Evolutionary conservation across 2,797 vertebrate species (phyloP), one percentile per base, ranked within the genome.

Genomic region (Chaunax sp.): DNA sequence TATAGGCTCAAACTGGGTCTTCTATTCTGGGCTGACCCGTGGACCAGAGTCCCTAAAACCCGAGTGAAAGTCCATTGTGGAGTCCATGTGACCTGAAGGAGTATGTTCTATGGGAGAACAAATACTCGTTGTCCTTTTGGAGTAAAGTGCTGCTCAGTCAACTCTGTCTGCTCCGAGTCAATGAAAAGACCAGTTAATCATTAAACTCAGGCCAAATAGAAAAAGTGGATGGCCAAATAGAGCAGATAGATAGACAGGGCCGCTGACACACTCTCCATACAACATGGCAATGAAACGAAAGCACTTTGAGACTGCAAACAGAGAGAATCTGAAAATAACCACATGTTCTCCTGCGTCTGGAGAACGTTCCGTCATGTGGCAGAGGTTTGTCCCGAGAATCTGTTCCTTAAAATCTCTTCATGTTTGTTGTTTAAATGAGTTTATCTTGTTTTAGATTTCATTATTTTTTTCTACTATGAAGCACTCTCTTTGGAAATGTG

Each of bases 131-230:
- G 56, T 57, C 68, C 64, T 65, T 33, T 66, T 41, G 51, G 53
- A 22, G 53, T 20, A 54, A 65, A 46, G 60, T 40, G 64, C 75
- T 62, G 63, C 71, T 72, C 68, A 13, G 65, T 54, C 68, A 43
- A 35, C 61, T 64, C 69, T 40, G 84, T 22, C 38, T 20, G 69
- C 69, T 61, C 43, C 62, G 61, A 66, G 59, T 65, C 62, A 23
- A 63, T 67, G 77, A 88, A 88, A 87, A 76, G 75, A 72, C 59
- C 56, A 62, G 85, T 91, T 90, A 91, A 90, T 90, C 28, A 90
- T 92, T 87, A 87, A 87, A 76, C 88, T 8, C 13, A 73, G 69
- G 58, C 56, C 78, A 90, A 89, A n/a, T n/a, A n/a, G n/a, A n/a
- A n/a, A n/a, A n/a, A n/a, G n/a, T n/a, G n/a, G n/a, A n/a, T n/a